These are phyloP conservation scores for Lysandra bellargus DNA, from an alignment of 2,888 invertebrate species.

Conservation along the genomic window DNA sequence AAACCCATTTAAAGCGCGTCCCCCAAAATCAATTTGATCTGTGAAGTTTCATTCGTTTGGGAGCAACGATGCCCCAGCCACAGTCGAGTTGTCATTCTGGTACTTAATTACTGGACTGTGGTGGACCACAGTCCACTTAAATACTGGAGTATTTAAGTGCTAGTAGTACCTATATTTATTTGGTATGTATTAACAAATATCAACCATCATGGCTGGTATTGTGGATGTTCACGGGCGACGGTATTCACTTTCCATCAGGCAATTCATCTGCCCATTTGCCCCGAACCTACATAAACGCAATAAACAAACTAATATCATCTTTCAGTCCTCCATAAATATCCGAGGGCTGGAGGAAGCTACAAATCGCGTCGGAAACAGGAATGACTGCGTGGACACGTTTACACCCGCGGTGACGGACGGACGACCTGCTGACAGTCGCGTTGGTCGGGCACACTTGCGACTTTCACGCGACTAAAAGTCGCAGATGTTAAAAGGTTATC, in stretches of 20 bases:
- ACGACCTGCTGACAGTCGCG: slow-evolving; percentile 14
- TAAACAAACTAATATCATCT: slow-evolving; percentile 10
- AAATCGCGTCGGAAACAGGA: slow-evolving; percentile 71
- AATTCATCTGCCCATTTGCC: neutral
- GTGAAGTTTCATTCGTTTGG: too few species aligned
- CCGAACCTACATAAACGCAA: neutral
- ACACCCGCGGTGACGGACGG: slow-evolving; percentile 42
- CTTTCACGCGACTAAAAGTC: neutral
- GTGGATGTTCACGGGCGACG: too few species aligned
- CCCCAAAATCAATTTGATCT: too few species aligned
- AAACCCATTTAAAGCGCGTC: too few species aligned
- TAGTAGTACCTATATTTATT: too few species aligned
- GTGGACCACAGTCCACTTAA: too few species aligned
- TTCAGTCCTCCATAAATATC: slow-evolving; percentile 13
- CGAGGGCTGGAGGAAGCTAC: slow-evolving; percentile 53
- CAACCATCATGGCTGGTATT: too few species aligned
- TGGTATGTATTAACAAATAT: too few species aligned
- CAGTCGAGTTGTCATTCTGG: too few species aligned
- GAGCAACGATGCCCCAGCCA: too few species aligned
- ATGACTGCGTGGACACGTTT: slow-evolving; percentile 67
- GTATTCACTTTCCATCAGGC: neutral
- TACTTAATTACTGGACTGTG: too few species aligned
- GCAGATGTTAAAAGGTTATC: neutral
- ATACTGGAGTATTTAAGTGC: too few species aligned
- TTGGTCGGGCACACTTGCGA: neutral